Evolutionary conservation across 1,140 invertebrate species (phyloP).

Genomic region (Tetragnatha versicolor): DNA sequence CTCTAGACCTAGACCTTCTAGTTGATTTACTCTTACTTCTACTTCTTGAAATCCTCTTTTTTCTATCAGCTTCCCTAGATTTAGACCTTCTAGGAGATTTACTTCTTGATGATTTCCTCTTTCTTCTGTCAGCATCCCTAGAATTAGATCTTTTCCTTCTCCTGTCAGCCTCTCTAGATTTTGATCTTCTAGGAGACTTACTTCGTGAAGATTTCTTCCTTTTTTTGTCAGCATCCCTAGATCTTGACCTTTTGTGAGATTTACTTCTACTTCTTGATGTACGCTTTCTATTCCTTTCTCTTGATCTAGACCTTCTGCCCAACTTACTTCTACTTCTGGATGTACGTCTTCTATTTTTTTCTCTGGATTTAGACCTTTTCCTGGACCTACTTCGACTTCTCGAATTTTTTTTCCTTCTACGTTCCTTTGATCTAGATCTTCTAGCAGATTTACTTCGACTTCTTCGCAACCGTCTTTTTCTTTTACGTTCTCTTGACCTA

Average conservation of each 20-base stretch:
- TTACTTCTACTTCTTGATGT: not conserved
- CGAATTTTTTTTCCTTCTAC: not conserved
- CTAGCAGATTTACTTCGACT: not conserved
- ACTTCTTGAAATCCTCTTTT: not conserved
- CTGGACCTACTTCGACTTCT: not conserved
- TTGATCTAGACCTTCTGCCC: not conserved
- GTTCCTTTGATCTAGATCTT: not conserved
- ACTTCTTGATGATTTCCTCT: too few species aligned
- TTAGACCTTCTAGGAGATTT: too few species aligned
- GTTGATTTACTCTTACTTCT: too few species aligned
- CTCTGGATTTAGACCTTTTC: slow-evolving; percentile 8
- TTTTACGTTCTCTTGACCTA: not conserved
- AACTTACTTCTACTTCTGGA: not conserved
- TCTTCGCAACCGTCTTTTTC: too few species aligned
- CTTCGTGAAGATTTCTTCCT: not conserved
- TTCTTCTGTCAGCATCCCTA: not conserved
- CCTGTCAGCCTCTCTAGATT: too few species aligned
- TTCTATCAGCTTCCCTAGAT: too few species aligned
- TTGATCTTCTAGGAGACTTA: not conserved
- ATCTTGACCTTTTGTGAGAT: not conserved
- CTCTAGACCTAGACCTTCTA: too few species aligned
- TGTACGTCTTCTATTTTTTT: not conserved
- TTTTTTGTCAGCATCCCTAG: not conserved
- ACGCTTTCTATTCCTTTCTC: too few species aligned
- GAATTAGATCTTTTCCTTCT: not conserved